phyloP scores from a whole-genome alignment of 1,140 invertebrate species.

The Microplitis demolitor region DNA sequence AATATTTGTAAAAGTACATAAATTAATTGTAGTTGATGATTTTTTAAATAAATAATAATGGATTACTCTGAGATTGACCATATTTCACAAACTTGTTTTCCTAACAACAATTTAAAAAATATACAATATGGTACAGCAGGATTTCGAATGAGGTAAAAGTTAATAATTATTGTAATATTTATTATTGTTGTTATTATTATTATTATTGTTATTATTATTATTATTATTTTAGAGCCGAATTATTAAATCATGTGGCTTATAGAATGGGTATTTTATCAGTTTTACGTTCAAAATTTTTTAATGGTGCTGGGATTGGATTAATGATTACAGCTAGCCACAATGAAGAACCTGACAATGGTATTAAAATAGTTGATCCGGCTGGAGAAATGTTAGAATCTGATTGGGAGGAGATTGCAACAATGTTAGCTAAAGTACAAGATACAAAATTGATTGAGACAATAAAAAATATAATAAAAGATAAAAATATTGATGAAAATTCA shows the following conservation, averaged over 20 bases:
- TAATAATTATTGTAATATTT: slow-evolving; percentile 1
- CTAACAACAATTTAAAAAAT: slow-evolving; percentile 28
- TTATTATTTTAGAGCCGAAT: slow-evolving; percentile 70
- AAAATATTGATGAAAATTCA: slow-evolving; percentile 72
- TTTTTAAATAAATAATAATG: slow-evolving; percentile 9
- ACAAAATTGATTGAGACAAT: slow-evolving; percentile 60
- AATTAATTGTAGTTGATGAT: too few species aligned
- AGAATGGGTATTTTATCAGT: slow-evolving; percentile 90
- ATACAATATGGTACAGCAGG: slow-evolving; percentile 76
- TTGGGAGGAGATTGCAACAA: slow-evolving; percentile 91
- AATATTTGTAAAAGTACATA: too few species aligned
- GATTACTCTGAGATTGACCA: slow-evolving; percentile 25
- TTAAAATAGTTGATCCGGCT: slow-evolving; percentile 93
- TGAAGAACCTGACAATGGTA: slow-evolving; percentile 93
- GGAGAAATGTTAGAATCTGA: slow-evolving; percentile 94
- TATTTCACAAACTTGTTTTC: slow-evolving; percentile 24
- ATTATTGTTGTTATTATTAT: slow-evolving; percentile 5
- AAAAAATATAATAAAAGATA: slow-evolving; percentile 61
- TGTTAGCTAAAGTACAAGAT: slow-evolving; percentile 76
- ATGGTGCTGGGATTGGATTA: slow-evolving; percentile 81
- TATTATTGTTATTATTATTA: slow-evolving; percentile 8
- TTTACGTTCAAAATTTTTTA: slow-evolving; percentile 78
- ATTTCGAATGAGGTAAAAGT: slow-evolving; percentile 68
- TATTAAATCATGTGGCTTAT: slow-evolving; percentile 87
- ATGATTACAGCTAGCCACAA: slow-evolving; percentile 99